Evolutionary conservation across 2,888 invertebrate species (phyloP).

Genomic region (Lysandra bellargus): DNA sequence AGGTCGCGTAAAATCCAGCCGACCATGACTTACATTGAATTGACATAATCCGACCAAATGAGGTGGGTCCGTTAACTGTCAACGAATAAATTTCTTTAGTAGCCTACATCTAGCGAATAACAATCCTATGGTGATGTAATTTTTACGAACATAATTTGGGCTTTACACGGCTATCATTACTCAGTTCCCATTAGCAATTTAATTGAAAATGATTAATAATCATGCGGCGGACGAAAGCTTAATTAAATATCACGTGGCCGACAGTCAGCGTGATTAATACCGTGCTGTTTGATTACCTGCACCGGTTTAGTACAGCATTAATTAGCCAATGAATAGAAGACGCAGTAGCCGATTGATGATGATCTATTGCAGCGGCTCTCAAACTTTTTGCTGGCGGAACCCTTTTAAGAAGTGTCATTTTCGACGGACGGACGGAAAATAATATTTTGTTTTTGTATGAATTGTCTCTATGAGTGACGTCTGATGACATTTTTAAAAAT

Average conservation of each 20-base stretch:
- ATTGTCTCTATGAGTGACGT: too few species aligned
- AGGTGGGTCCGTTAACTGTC: too few species aligned
- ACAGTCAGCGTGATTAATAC: conserved; percentile 39
- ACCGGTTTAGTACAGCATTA: conserved; percentile 32
- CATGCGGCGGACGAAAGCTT: conserved; percentile 31
- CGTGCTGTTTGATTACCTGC: conserved; percentile 37
- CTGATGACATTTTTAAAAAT: too few species aligned
- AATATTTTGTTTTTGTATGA: too few species aligned
- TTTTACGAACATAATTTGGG: conserved; percentile 16
- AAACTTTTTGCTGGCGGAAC: too few species aligned
- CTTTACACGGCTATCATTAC: conserved; percentile 21
- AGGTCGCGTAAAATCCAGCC: too few species aligned
- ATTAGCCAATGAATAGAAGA: conserved; percentile 34
- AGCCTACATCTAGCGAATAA: neutral
- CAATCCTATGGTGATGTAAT: neutral
- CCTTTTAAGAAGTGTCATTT: too few species aligned
- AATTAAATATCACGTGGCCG: conserved; percentile 39
- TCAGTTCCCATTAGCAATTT: conserved; percentile 16
- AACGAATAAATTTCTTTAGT: too few species aligned
- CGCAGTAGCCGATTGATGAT: neutral
- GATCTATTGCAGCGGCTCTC: too few species aligned
- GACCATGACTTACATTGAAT: too few species aligned
- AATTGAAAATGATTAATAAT: conserved; percentile 31
- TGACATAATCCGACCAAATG: too few species aligned
- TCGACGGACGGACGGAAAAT: too few species aligned